phyloP scores from a whole-genome alignment of 2,113 vertebrate species.

The Oncorhynchus masou region DNA sequence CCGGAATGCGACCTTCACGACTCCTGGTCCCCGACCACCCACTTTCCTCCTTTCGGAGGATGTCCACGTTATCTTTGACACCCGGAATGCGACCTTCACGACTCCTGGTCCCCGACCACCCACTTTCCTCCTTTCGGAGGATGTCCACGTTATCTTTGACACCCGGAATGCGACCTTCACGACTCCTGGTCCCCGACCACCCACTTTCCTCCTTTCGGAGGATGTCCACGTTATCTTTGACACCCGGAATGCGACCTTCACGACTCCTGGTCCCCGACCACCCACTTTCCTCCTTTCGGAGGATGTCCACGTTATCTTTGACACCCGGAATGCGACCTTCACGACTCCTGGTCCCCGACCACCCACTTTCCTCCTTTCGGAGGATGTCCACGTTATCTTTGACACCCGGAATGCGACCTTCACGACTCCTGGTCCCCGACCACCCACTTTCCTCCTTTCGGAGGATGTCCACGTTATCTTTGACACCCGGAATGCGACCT shows the following conservation, averaged over 20 bases:
- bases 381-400: conserved; percentile 3
- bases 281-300: no score
- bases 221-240: conserved; percentile 10
- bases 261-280: no score
- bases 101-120: no score
- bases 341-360: no score
- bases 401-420: conserved; percentile 32
- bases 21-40: no score
- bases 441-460: no score
- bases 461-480: not conserved
- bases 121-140: no score
- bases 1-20: conserved; percentile 27
- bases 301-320: conserved; percentile 9
- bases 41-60: no score
- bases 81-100: conserved; percentile 27
- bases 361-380: no score
- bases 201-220: no score
- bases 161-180: conserved; percentile 28
- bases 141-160: conserved; percentile 13
- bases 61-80: conserved; percentile 15
- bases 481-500: conserved; percentile 35
- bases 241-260: conserved; percentile 30
- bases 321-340: conserved; percentile 30
- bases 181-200: no score
- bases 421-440: no score